These are phyloP conservation scores for Acestrorhynchus altus DNA, from an alignment of 2,797 vertebrate genomes.

Conservation along the genomic window DNA sequence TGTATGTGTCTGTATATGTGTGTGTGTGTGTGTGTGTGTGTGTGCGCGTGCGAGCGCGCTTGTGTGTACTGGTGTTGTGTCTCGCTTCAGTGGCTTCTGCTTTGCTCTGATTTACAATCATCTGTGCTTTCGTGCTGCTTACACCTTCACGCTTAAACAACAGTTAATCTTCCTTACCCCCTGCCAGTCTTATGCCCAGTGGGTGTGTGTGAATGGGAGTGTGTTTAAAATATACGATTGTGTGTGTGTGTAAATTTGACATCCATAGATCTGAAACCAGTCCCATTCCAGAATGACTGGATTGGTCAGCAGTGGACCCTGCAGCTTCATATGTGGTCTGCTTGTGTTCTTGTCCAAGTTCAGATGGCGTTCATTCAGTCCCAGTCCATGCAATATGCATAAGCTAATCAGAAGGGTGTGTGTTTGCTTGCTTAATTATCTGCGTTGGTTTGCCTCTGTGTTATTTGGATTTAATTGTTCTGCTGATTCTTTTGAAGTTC, in stretches of 20 bases:
- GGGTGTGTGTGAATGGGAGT: background rate
- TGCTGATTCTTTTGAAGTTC: slow-evolving; percentile 80
- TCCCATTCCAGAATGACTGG: background rate
- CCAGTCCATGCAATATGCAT: slow-evolving; percentile 66
- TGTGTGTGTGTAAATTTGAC: background rate
- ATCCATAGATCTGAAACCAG: background rate
- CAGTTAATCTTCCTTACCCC: slow-evolving; percentile 33
- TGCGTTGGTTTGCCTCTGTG: slow-evolving; percentile 57
- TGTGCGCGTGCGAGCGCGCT: background rate
- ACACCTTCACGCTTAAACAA: slow-evolving; percentile 48
- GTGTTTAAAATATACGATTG: background rate
- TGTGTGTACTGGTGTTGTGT: slow-evolving; percentile 8
- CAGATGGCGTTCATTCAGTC: slow-evolving; percentile 58
- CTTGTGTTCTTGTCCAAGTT: slow-evolving; percentile 48
- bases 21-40: background rate
- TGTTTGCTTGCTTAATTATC: slow-evolving; percentile 64
- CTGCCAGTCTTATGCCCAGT: background rate
- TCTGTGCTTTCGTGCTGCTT: slow-evolving; percentile 20
- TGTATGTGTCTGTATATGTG: background rate
- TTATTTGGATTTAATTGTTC: slow-evolving; percentile 78
- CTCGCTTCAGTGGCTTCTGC: slow-evolving; percentile 28
- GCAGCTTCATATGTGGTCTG: background rate
- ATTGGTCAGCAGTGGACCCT: background rate
- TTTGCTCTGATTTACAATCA: slow-evolving; percentile 49
- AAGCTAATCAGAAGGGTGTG: slow-evolving; percentile 73